Percentiles rank a stretch among this genome's conserved stretches.
phyloP scores from a whole-genome alignment of 92 coral and sea anemone species.

The Epizoanthus illoricatus region DNA sequence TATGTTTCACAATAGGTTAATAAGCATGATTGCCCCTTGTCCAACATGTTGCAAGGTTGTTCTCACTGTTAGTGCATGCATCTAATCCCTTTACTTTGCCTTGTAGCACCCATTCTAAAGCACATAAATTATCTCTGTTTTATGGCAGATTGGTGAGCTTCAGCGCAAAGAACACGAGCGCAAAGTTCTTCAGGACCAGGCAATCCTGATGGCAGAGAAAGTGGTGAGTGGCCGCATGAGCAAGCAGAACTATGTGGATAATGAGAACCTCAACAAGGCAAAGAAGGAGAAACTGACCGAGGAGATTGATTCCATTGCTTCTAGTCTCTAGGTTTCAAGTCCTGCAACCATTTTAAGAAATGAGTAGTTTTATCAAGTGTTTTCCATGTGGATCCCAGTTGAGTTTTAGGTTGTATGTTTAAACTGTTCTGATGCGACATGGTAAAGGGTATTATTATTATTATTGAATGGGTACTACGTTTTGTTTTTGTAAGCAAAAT shows the following conservation, averaged over 20 bases:
- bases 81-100: no score
- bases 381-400: constrained; percentile 10
- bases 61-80: no score
- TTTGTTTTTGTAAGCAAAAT: no score
- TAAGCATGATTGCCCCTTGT: not conserved
- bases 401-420: not conserved
- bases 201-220: constrained; percentile 89
- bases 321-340: constrained; percentile 48
- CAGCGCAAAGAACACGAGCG: constrained; percentile 93
- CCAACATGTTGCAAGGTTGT: no score
- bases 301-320: constrained; percentile 85
- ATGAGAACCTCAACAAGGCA: constrained; percentile 71
- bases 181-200: constrained; percentile 86
- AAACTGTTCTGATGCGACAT: not conserved
- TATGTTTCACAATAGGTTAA: not conserved
- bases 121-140: not conserved
- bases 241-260: constrained; percentile 89
- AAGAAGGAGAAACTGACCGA: constrained; percentile 88
- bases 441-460: not conserved
- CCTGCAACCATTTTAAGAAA: constrained; percentile 17
- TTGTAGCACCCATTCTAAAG: no score
- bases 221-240: constrained; percentile 90
- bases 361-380: not conserved
- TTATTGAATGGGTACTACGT: not conserved
- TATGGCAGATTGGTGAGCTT: constrained; percentile 76